Conservation (phyloP, 64 coral and sea anemone genomes). For the Cladopsammia gracilis region DNA sequence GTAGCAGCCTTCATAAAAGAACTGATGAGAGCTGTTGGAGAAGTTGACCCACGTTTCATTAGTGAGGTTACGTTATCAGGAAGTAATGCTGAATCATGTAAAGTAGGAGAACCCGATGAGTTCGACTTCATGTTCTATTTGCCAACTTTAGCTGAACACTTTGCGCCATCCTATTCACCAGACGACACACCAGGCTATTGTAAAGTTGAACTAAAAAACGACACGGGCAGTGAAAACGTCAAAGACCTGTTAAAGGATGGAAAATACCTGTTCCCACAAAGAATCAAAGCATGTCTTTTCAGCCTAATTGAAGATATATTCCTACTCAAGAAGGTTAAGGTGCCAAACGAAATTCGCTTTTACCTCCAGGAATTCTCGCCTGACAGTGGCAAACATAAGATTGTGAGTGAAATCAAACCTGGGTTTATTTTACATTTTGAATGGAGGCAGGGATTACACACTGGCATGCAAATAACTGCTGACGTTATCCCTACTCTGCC, state of each 20-base stretch:
- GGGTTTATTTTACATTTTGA: slow-evolving; percentile 51
- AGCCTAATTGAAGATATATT: slow-evolving; percentile 57
- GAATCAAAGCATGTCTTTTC: slow-evolving; percentile 53
- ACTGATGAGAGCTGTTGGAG: slow-evolving; percentile 35
- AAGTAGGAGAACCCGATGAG: slow-evolving; percentile 51
- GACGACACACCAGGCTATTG: slow-evolving; percentile 31
- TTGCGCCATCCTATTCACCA: background rate
- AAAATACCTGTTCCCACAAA: slow-evolving; percentile 36
- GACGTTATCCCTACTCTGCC: slow-evolving; percentile 44
- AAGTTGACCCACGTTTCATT: slow-evolving; percentile 31
- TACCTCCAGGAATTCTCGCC: slow-evolving; percentile 45
- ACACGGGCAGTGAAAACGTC: background rate
- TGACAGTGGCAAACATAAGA: slow-evolving; percentile 46
- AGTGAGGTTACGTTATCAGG: slow-evolving; percentile 36
- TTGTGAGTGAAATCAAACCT: slow-evolving; percentile 58
- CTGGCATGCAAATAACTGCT: slow-evolving; percentile 29
- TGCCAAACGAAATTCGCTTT: slow-evolving; percentile 39
- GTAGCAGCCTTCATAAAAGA: slow-evolving; percentile 43
- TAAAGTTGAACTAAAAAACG: slow-evolving; percentile 32
- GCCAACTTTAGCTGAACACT: slow-evolving; percentile 47
- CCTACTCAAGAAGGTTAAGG: slow-evolving; percentile 20
- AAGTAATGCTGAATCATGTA: slow-evolving; percentile 52
- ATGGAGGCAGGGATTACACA: slow-evolving; percentile 51
- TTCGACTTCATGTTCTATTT: slow-evolving; percentile 62
- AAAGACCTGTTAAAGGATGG: slow-evolving; percentile 49